Conservation (phyloP, 2,797 vertebrate genomes). For the Zalophus californianus region DNA sequence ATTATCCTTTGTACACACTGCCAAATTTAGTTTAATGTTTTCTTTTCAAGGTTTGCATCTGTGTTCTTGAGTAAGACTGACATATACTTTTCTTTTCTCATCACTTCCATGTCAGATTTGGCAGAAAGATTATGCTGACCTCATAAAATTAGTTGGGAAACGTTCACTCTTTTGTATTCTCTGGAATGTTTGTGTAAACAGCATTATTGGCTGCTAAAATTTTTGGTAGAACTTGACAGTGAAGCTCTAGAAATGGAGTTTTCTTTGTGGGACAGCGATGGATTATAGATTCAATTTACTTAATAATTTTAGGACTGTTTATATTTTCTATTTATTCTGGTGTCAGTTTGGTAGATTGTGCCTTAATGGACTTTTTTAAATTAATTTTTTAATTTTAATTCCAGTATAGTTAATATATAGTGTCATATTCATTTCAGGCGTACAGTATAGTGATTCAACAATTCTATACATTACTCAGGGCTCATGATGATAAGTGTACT, state of each 20-base stretch:
- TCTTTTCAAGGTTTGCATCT: neutral
- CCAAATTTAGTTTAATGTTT: neutral
- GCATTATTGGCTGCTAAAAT: neutral
- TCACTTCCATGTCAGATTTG: neutral
- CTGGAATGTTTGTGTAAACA: neutral
- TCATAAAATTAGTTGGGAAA: neutral
- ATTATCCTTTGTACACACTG: neutral
- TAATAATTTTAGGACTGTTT: constrained; percentile 6
- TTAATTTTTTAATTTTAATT: neutral
- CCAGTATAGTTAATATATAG: neutral
- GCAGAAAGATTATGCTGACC: neutral
- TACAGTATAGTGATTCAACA: neutral
- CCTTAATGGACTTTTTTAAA: neutral
- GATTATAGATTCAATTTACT: constrained; percentile 27
- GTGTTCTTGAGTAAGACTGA: neutral
- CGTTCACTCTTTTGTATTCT: neutral
- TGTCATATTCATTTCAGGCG: neutral
- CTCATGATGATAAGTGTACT: neutral
- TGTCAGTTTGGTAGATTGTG: neutral
- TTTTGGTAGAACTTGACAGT: neutral
- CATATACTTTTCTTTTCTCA: neutral
- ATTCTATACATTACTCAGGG: neutral
- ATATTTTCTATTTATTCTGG: neutral
- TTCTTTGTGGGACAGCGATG: neutral
- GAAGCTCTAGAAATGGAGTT: neutral